Base-by-base conservation (phyloP, 2,113 vertebrate species). In the Physeter macrocephalus region DNA sequence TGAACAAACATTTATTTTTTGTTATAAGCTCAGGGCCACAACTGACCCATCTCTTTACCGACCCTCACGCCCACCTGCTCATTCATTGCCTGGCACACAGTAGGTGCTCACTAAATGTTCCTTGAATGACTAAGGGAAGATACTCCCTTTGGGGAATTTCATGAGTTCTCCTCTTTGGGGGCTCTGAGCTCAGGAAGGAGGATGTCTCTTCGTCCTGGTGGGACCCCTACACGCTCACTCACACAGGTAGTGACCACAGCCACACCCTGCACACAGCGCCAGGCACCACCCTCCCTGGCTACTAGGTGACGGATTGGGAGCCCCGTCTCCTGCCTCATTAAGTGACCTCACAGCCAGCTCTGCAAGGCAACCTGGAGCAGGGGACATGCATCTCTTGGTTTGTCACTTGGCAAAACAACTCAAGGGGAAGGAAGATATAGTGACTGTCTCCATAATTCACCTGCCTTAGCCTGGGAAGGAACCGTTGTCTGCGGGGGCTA, bases 191-290 rank as follows among this genome's bases (percentile, higher is more conserved):
- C 71, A 13, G 54, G 61, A 39, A 4, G 10, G 3, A 25, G 57
- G 17, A 5, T 1, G 0, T 17, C 1, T 6, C 62, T 71, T 59
- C 11, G 43, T 81, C 67, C 67, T 6, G 34, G 27, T 6, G 6
- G 23, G 29, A 2, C 3, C 75, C 41, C 13, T 39, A 0, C 13
- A 8, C 2, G 1, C 20, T 21, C 3, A 1, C 74, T 57, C 31
- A 11, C 27, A 0, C 6, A 1, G 7, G 3, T 23, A 13, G 0
- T 11, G 6, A 15, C 27, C 46, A 86, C 4, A 17, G 31, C 15
- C 23, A 1, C 12, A 1, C 3, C 75, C n/a, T 17, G 61, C 23
- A n/a, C 17, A 3, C 21, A 7, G 17, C 5, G 0, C 23, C 14
- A 21, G 27, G 29, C 39, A 9, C 31, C 31, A 8, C 52, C 34